Evolutionary conservation across 2,888 invertebrate species (phyloP).

Genomic region (Agonopterix subpropinquella): DNA sequence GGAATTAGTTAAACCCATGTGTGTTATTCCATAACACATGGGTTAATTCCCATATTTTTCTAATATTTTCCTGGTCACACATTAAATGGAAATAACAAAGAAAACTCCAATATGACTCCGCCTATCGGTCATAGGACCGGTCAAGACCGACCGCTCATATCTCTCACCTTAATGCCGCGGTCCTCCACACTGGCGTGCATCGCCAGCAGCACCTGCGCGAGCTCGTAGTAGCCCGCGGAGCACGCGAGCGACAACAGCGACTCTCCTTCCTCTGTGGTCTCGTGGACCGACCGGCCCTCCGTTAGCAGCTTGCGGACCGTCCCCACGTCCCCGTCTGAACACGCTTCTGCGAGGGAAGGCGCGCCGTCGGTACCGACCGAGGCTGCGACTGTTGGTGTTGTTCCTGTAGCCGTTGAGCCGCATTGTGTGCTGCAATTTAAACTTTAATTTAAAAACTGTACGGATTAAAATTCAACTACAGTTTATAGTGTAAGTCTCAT

Average conservation of each 20-base stretch:
- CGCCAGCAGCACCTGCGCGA: conserved; percentile 96
- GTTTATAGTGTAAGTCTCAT: conserved; percentile 12
- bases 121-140: too few relatives aligned
- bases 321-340: conserved; percentile 95
- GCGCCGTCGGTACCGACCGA: conserved; percentile 71
- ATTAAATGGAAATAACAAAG: too few relatives aligned
- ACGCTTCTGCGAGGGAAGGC: conserved; percentile 92
- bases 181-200: conserved; percentile 99
- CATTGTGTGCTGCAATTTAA: conserved; percentile 54
- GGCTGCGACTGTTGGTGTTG: conserved; percentile 48
- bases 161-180: conserved; percentile 87
- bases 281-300: conserved; percentile 95
- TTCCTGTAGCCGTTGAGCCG: conserved; percentile 60
- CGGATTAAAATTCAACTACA: not conserved
- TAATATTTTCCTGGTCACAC: too few relatives aligned
- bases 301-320: conserved; percentile 94
- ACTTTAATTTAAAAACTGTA: conserved; percentile 1
- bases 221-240: conserved; percentile 97
- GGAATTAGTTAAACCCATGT: too few relatives aligned
- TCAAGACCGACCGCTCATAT: too few relatives aligned
- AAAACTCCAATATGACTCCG: too few relatives aligned
- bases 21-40: too few relatives aligned
- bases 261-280: conserved; percentile 98
- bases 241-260: conserved; percentile 96
- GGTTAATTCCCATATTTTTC: too few relatives aligned